Conservation (phyloP, 2,888 invertebrate species). For the Pammene fasciana region DNA sequence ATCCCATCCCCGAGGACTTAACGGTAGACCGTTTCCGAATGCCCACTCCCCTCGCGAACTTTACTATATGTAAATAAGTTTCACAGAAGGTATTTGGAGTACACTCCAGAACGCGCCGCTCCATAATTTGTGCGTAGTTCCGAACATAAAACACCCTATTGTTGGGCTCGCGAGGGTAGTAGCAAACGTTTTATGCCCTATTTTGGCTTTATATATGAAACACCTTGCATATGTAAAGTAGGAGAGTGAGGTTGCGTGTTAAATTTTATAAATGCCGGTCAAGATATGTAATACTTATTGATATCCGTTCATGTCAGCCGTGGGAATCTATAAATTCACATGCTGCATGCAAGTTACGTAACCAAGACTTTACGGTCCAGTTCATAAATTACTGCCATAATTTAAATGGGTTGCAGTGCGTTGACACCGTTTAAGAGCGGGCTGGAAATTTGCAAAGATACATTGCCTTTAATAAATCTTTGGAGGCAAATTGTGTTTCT, state of each 20-base stretch:
- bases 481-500: conserved; percentile 17
- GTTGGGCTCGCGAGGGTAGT: conserved; percentile 66
- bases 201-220: conserved; percentile 49
- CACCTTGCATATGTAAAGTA: conserved; percentile 57
- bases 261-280: conserved; percentile 12
- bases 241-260: conserved; percentile 47
- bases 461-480: conserved; percentile 22
- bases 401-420: conserved; percentile 29
- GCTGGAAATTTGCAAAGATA: conserved; percentile 22
- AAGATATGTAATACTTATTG: conserved; percentile 27
- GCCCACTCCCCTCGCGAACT: conserved; percentile 43
- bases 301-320: conserved; percentile 31
- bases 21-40: conserved; percentile 46
- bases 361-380: conserved; percentile 26
- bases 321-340: conserved; percentile 40
- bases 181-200: conserved; percentile 65
- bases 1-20: conserved; percentile 46
- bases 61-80: conserved; percentile 49
- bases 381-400: conserved; percentile 33
- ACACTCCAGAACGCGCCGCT: conserved; percentile 53
- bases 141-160: conserved; percentile 68
- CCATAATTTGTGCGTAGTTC: conserved; percentile 59
- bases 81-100: conserved; percentile 50
- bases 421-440: conserved; percentile 27
- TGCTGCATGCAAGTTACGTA: conserved; percentile 29